Percentiles rank a stretch among this genome's conserved stretches.
Evolutionary conservation across 2,888 invertebrate species (phyloP).

Genomic region (Drosophila subquinaria): DNA sequence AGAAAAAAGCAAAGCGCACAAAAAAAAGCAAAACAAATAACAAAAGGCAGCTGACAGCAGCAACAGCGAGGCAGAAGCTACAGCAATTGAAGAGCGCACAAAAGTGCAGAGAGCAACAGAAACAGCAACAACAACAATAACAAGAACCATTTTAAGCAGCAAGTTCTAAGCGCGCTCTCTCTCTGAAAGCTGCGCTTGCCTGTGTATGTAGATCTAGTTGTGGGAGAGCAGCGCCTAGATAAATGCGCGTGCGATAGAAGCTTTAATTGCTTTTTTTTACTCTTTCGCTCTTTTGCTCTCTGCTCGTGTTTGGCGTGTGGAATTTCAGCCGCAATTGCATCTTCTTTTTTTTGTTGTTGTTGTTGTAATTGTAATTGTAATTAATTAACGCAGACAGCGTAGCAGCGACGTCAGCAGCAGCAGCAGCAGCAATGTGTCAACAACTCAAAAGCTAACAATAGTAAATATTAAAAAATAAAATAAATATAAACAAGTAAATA

Average conservation of each 20-base stretch:
- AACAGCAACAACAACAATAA: background rate
- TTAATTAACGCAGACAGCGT: conserved; percentile 27
- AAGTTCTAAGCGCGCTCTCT: conserved; percentile 19
- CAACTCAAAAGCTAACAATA: conserved; percentile 26
- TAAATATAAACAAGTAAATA: conserved; percentile 3
- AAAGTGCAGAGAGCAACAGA: conserved; percentile 1
- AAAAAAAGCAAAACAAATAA: conserved; percentile 47
- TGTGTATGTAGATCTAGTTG: conserved; percentile 27
- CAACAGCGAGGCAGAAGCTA: conserved; percentile 28
- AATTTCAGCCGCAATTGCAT: conserved; percentile 19
- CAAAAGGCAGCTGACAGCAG: conserved; percentile 42
- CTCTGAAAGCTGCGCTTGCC: conserved; percentile 46
- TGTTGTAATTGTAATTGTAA: conserved; percentile 2
- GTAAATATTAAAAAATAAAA: background rate
- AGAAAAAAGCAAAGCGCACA: conserved; percentile 53
- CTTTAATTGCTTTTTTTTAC: conserved; percentile 35
- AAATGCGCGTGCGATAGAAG: conserved; percentile 67
- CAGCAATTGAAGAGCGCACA: conserved; percentile 38
- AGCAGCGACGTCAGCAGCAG: conserved; percentile 21
- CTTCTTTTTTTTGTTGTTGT: background rate
- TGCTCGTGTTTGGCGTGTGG: conserved; percentile 7
- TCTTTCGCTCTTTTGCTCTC: conserved; percentile 31
- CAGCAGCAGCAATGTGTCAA: conserved; percentile 27
- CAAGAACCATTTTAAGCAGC: background rate
- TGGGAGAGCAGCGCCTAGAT: conserved; percentile 10